Evolutionary conservation across 2,113 vertebrate genomes (phyloP).

Genomic region (Polypterus bichir): DNA sequence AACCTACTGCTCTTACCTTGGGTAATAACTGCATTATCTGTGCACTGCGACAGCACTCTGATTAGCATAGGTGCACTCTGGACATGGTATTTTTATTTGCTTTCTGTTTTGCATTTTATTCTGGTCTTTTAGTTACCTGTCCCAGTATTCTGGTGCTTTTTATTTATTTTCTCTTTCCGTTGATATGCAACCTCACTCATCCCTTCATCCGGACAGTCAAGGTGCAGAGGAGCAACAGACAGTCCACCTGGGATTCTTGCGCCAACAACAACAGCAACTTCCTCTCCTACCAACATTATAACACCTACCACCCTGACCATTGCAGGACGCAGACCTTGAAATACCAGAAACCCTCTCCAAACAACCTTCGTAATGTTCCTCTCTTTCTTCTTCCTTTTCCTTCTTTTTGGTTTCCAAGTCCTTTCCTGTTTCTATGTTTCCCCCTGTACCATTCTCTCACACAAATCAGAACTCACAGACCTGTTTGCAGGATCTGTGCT

Average conservation of each 20-base stretch:
- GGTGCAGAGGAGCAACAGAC: constrained; percentile 82
- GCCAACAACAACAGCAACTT: constrained; percentile 65
- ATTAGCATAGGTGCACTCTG: constrained; percentile 1
- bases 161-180: constrained; percentile 42
- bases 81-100: constrained; percentile 13
- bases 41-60: constrained; percentile 1
- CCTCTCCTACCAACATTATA: constrained; percentile 72
- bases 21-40: constrained; percentile 9
- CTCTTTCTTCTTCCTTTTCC: constrained; percentile 20
- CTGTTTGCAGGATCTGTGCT: too few relatives aligned
- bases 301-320: constrained; percentile 72
- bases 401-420: constrained; percentile 24
- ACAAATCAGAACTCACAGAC: too few relatives aligned
- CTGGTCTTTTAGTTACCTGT: constrained; percentile 56
- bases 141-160: constrained; percentile 35
- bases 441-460: background rate
- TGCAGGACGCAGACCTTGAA: constrained; percentile 54
- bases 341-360: constrained; percentile 55
- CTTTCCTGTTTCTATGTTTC: constrained; percentile 41
- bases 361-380: constrained; percentile 65
- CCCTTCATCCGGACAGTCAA: constrained; percentile 71
- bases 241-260: constrained; percentile 68
- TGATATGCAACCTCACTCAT: constrained; percentile 29
- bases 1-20: background rate
- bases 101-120: constrained; percentile 33